Base-by-base conservation (phyloP, 2,113 vertebrate species). In the Protobothrops mucrosquamatus region DNA sequence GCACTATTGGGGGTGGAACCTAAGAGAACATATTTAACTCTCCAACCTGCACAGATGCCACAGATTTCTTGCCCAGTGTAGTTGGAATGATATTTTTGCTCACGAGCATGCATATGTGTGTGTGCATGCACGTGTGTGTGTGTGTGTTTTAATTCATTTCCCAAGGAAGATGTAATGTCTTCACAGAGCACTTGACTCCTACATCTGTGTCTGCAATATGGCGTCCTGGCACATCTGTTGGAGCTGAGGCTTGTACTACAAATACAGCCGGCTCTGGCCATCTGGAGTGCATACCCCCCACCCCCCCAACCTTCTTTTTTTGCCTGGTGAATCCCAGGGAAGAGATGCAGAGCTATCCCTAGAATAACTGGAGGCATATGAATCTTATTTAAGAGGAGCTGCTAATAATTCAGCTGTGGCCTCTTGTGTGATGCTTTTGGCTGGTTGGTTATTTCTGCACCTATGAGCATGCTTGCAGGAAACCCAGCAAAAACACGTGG, bases 191-290 rank as follows among this genome's bases (percentile, higher is more conserved):
- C 91, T 92, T 92, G 93, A 92, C 93, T 94, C 94, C 94, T 92
- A 88, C 94, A 94, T 94, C 94, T 94, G 93, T 92, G 94, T 89
- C 90, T 93, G 88, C 94, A 94, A 94, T 94, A 91, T 94, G 94
- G 90, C 88, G 26, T 93, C 92, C 94, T 93, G 92, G 94, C 94
- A 94, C 94, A 94, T 94, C 94, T 94, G 94, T 74, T 90, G 85
- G 89, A 55, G 88, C 88, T 69, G 92, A 94, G 91, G 88, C 88
- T 90, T 92, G 92, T 89, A 90, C 90, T 81, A 89, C 94, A 92
- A 94, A 94, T 88, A 87, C 92, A 94, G 94, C 94, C 88, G 92
- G 59, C 74, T 87, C 92, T 74, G 85, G 90, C 94, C 94, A 94
- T 94, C 94, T 94, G 94, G 94, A 93, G 91, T 64, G 81, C 39